Percentiles rank a stretch among this genome's conserved stretches.
Conservation (phyloP, 2,888 invertebrate genomes). For the Camptogramma bilineatum region DNA sequence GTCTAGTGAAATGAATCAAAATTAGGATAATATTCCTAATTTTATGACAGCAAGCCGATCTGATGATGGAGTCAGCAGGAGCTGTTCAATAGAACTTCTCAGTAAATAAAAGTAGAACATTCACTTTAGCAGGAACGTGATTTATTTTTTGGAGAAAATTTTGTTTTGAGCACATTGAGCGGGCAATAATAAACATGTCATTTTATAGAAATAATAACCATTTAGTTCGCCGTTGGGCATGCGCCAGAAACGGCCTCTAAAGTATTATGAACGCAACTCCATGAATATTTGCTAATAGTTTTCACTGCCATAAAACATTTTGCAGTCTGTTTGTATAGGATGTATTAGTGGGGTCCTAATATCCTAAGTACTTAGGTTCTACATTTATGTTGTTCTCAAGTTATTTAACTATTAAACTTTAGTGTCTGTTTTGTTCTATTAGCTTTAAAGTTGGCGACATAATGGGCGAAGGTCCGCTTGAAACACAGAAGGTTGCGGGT, state of each 20-base stretch:
- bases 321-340: slow-evolving; percentile 12
- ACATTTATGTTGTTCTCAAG: neutral
- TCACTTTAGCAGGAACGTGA: neutral
- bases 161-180: slow-evolving; percentile 10
- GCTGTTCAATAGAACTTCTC: too few species aligned
- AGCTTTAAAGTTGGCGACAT: neutral
- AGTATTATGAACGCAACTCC: slow-evolving; percentile 35
- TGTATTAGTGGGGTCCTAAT: slow-evolving; percentile 7
- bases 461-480: too few species aligned
- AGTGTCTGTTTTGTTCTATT: neutral
- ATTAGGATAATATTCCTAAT: too few species aligned
- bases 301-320: slow-evolving; percentile 25
- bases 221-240: slow-evolving; percentile 32
- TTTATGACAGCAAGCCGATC: neutral
- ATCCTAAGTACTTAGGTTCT: neutral
- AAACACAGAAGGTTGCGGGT: too few species aligned
- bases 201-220: slow-evolving; percentile 22
- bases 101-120: too few species aligned
- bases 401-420: neutral
- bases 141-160: neutral
- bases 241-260: slow-evolving; percentile 37
- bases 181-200: slow-evolving; percentile 14
- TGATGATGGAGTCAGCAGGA: too few species aligned
- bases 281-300: slow-evolving; percentile 41
- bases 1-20: too few species aligned